A percentile compares a stretch with the other conserved stretches of the same genome.
phyloP scores from a whole-genome alignment of 2,888 invertebrate genomes.

The Mechanitis mazaeus region DNA sequence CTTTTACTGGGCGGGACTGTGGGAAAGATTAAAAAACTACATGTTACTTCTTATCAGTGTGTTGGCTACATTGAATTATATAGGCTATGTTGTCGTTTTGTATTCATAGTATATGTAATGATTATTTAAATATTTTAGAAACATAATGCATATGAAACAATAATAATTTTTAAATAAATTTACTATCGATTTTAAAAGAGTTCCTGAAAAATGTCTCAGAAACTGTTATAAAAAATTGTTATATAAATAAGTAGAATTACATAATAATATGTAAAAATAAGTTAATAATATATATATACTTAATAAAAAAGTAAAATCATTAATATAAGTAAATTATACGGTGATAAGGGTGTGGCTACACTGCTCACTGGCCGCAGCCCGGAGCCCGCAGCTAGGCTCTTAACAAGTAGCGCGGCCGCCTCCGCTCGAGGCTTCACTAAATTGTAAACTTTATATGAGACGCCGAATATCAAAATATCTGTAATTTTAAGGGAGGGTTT shows the following conservation, averaged over 20 bases:
- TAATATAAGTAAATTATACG: conserved; percentile 8
- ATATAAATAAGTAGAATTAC: no score
- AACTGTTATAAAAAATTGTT: no score
- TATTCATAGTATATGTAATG: no score
- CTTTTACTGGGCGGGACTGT: conserved; percentile 55
- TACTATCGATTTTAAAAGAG: no score
- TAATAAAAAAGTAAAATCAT: conserved; percentile 8
- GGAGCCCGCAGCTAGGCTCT: conserved; percentile 38
- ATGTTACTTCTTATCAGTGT: conserved; percentile 42
- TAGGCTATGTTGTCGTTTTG: conserved; percentile 30
- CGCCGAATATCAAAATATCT: background rate
- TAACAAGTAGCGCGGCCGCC: conserved; percentile 42
- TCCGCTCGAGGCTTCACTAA: conserved; percentile 30
- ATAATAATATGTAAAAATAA: no score
- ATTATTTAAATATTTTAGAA: no score
- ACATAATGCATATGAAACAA: no score
- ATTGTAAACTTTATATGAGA: conserved; percentile 13
- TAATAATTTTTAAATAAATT: no score
- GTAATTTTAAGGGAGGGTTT: background rate
- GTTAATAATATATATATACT: no score
- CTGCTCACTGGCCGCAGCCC: conserved; percentile 19
- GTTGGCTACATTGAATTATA: conserved; percentile 27
- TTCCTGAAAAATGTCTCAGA: no score
- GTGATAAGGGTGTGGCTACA: conserved; percentile 38
- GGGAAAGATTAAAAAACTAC: conserved; percentile 43